A percentile compares a stretch with the other conserved stretches of the same genome.
Evolutionary conservation across 2,797 vertebrate species (phyloP).

Genomic region (Muscicapa comitata): DNA sequence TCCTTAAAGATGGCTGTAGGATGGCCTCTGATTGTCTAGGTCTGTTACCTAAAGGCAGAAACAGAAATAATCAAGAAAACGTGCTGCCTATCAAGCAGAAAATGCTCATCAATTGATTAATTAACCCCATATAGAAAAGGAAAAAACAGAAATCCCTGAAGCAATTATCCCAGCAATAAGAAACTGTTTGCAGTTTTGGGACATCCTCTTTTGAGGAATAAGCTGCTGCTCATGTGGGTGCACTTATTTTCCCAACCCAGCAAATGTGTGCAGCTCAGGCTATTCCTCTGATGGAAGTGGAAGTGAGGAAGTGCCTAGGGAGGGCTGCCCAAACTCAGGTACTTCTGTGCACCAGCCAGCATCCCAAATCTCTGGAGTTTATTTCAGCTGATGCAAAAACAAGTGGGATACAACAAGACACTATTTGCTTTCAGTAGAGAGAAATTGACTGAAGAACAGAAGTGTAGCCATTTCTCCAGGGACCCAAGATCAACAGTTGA

Average conservation of each 20-base stretch:
- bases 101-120: neutral
- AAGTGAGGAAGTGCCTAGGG: neutral
- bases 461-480: accelerated
- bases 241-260: neutral
- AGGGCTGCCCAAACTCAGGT: neutral
- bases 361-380: neutral
- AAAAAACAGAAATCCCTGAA: neutral
- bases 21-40: neutral
- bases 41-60: neutral
- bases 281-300: neutral
- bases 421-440: neutral
- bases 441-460: neutral
- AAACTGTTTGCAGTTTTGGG: neutral
- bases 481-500: neutral
- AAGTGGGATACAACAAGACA: neutral
- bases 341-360: neutral
- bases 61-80: neutral
- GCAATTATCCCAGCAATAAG: neutral
- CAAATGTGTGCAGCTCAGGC: neutral
- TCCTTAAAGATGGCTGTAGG: neutral
- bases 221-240: neutral
- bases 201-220: neutral
- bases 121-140: neutral
- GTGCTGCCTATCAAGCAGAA: neutral
- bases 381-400: neutral